A percentile compares a stretch with the other conserved stretches of the same genome.
Evolutionary conservation across 2,888 invertebrate species (phyloP).

Genomic region (Phorcus lineatus): DNA sequence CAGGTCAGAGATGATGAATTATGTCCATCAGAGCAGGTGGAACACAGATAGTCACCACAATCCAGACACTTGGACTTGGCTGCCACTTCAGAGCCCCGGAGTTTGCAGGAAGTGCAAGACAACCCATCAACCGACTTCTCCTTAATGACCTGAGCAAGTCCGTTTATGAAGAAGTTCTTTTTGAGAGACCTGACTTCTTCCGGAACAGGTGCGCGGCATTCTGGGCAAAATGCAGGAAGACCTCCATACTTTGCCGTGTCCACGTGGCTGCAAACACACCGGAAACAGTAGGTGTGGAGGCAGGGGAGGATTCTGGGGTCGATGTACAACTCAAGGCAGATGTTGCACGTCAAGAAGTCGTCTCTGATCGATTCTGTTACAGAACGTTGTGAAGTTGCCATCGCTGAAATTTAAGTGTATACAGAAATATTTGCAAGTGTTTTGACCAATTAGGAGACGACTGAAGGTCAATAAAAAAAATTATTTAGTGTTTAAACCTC

Average conservation of each 20-base stretch:
- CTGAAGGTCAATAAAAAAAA: too few species aligned
- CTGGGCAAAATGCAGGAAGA: neutral
- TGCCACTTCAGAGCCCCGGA: neutral
- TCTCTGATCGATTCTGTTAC: neutral
- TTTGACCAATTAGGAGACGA: too few species aligned
- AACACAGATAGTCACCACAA: conserved; percentile 16
- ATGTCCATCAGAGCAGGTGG: neutral
- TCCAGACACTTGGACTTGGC: neutral
- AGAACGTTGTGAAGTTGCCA: too few species aligned
- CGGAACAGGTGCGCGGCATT: neutral
- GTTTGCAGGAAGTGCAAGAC: neutral
- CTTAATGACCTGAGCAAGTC: neutral
- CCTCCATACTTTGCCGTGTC: neutral
- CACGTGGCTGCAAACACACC: neutral
- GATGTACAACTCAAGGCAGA: neutral
- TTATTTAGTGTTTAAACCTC: too few species aligned
- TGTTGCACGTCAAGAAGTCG: neutral
- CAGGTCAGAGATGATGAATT: neutral
- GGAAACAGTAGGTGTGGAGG: conserved; percentile 3
- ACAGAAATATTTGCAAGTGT: too few species aligned
- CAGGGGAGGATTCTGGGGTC: conserved; percentile 13
- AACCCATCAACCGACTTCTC: neutral
- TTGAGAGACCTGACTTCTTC: neutral
- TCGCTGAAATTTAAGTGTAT: too few species aligned
- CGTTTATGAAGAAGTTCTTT: neutral